Evolutionary conservation across 2,888 invertebrate genomes (phyloP).

Genomic region (Philereme transversata): DNA sequence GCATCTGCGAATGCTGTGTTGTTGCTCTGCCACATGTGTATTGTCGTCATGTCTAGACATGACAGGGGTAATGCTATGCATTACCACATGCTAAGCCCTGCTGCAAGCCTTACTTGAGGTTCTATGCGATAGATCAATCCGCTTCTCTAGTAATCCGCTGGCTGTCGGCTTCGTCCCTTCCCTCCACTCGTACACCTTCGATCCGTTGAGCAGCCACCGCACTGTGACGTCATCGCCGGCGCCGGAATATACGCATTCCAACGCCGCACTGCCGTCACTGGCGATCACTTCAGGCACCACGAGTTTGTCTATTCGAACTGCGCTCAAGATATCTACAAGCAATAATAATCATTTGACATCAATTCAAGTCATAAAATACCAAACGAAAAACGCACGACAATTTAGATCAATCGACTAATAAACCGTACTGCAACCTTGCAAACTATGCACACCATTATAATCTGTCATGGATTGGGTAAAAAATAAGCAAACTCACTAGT

Average conservation of each 20-base stretch:
- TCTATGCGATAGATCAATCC: conserved; percentile 41
- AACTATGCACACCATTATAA: too few species aligned
- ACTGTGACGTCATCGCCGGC: conserved; percentile 42
- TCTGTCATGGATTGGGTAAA: not conserved
- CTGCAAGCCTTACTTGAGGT: conserved; percentile 37
- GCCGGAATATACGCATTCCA: conserved; percentile 49
- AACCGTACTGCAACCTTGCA: too few species aligned
- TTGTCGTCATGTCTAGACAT: too few species aligned
- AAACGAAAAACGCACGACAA: too few species aligned
- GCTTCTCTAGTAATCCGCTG: conserved; percentile 39
- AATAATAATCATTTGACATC: not conserved
- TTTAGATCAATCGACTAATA: too few species aligned
- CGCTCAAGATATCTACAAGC: conserved; percentile 40
- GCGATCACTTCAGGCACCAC: conserved; percentile 50
- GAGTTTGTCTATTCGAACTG: conserved; percentile 49
- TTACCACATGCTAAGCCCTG: too few species aligned
- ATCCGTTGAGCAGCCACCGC: conserved; percentile 47
- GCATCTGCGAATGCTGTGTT: too few species aligned
- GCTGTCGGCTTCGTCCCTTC: conserved; percentile 39
- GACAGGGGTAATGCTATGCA: too few species aligned
- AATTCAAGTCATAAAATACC: not conserved
- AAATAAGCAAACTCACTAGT: conserved; percentile 36
- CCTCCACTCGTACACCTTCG: conserved; percentile 47
- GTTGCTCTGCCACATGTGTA: too few species aligned
- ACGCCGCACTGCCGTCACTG: conserved; percentile 36